Evolutionary conservation across 2,113 vertebrate species (phyloP).

Genomic region (Plotosus lineatus): DNA sequence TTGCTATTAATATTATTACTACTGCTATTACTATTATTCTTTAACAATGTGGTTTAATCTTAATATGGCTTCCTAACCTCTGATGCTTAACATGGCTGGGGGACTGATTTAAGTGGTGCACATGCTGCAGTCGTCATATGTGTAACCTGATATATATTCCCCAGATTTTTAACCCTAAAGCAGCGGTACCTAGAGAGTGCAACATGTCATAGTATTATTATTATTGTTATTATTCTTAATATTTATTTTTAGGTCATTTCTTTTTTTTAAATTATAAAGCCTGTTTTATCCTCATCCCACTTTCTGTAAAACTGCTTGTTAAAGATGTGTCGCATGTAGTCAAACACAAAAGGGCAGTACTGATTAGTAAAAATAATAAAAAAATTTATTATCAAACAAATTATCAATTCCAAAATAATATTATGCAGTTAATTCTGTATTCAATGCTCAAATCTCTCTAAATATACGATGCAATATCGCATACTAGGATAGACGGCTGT

Average conservation of each 20-base stretch:
- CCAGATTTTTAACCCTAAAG: background rate
- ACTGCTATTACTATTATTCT: too few species aligned
- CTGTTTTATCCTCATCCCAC: too few species aligned
- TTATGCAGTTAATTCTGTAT: background rate
- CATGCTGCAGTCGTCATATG: constrained; percentile 45
- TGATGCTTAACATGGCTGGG: constrained; percentile 24
- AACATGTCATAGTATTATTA: background rate
- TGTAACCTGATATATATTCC: constrained; percentile 44
- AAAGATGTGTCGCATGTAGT: background rate
- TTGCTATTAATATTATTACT: background rate
- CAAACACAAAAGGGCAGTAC: background rate
- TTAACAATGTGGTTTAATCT: constrained; percentile 12
- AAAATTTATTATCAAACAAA: background rate
- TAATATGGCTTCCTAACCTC: constrained; percentile 41
- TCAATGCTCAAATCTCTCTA: background rate
- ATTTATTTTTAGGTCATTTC: too few species aligned
- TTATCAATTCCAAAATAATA: background rate
- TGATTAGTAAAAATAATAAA: background rate
- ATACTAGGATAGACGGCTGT: background rate
- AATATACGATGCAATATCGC: background rate
- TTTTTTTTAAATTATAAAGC: too few species aligned
- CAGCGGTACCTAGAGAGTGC: background rate
- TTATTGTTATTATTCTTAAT: too few species aligned
- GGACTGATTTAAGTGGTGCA: constrained; percentile 48
- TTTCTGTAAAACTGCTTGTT: background rate